These are phyloP conservation scores for Xenopus borealis DNA, from an alignment of 2,113 vertebrate genomes.

Conservation along the genomic window DNA sequence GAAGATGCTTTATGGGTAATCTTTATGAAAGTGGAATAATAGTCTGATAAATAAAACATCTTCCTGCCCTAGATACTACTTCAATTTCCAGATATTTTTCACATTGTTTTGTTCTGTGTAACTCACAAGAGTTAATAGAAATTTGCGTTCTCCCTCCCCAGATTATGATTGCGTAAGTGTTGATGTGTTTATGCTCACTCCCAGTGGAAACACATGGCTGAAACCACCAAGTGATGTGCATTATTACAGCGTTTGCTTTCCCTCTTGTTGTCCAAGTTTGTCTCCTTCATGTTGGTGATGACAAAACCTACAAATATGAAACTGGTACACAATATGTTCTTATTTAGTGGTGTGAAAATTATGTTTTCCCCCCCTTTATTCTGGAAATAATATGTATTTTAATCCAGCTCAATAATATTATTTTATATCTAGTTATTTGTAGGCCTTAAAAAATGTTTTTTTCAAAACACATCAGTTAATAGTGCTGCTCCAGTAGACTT, in stretches of 20 bases:
- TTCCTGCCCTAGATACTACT: not conserved
- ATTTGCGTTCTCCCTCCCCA: conserved; percentile 1
- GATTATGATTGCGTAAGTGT: conserved; percentile 26
- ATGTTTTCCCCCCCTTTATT: too few species aligned
- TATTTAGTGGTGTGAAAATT: too few species aligned
- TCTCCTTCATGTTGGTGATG: conserved; percentile 11
- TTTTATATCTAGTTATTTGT: too few species aligned
- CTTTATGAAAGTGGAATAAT: not conserved
- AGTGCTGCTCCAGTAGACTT: too few species aligned
- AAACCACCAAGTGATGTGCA: conserved; percentile 16
- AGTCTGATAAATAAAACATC: not conserved
- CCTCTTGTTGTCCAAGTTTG: conserved; percentile 23
- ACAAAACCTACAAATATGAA: not conserved
- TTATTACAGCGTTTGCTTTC: conserved; percentile 6
- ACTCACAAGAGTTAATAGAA: conserved; percentile 7
- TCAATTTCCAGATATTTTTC: not conserved
- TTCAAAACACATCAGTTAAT: too few species aligned
- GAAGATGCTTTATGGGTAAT: too few species aligned
- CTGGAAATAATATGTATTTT: too few species aligned
- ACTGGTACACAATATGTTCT: too few species aligned
- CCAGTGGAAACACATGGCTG: conserved; percentile 18
- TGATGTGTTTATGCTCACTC: conserved; percentile 30
- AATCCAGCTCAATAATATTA: too few species aligned
- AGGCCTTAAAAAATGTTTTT: too few species aligned
- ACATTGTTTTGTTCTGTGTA: not conserved